Conservation (phyloP, 1,140 invertebrate genomes). For the Ceratosolen solmsi region DNA sequence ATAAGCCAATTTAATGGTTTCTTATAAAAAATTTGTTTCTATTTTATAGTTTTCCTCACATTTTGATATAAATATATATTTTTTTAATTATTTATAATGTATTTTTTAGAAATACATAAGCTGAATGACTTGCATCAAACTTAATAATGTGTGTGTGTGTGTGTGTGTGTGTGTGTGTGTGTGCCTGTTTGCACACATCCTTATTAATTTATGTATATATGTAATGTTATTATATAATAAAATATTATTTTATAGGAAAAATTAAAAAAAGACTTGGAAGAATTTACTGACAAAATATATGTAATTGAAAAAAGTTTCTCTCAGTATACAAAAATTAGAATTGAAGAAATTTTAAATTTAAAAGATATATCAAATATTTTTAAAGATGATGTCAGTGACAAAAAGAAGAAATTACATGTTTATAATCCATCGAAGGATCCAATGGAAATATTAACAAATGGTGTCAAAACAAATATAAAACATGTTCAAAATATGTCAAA, state of each 20-base stretch:
- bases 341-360: conserved; percentile 55
- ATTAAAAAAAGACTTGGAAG: conserved; percentile 59
- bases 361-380: conserved; percentile 45
- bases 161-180: too few species aligned
- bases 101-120: too few species aligned
- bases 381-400: conserved; percentile 26
- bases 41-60: background rate
- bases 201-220: background rate
- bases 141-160: too few species aligned
- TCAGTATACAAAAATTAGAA: conserved; percentile 61
- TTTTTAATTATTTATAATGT: too few species aligned
- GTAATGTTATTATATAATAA: conserved; percentile 2
- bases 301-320: conserved; percentile 66
- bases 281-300: conserved; percentile 60
- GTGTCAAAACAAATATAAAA: background rate
- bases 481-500: conserved; percentile 8
- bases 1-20: conserved; percentile 34
- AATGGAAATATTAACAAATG: conserved; percentile 58
- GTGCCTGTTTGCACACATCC: too few species aligned
- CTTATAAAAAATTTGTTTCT: conserved; percentile 1
- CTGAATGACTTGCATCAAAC: too few species aligned
- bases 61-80: background rate
- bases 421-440: conserved; percentile 67
- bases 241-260: conserved; percentile 58
- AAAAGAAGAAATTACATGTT: conserved; percentile 60